phyloP scores from a whole-genome alignment of 2,888 invertebrate genomes.

The Melieria picta region DNA sequence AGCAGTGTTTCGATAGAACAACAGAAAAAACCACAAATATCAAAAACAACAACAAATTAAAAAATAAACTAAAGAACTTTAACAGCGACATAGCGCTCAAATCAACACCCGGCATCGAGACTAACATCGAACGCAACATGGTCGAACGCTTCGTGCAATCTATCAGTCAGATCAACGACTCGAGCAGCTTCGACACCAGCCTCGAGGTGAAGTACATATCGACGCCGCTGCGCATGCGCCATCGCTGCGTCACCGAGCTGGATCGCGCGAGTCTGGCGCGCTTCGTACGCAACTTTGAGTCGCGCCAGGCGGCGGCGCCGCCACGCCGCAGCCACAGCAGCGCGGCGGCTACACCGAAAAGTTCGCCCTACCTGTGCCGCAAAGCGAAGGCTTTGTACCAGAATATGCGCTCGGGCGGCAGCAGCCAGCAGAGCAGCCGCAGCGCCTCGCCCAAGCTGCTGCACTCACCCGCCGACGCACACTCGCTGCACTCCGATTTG shows the following conservation, averaged over 20 bases:
- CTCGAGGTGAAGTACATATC: conserved; percentile 62
- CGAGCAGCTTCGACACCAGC: conserved; percentile 64
- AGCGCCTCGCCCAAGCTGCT: conserved; percentile 14
- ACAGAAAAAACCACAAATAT: not conserved
- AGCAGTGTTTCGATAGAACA: too few species aligned
- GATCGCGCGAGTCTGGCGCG: conserved; percentile 59
- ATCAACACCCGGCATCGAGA: not conserved
- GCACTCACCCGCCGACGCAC: conserved; percentile 10
- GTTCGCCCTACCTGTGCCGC: conserved; percentile 52
- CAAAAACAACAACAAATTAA: conserved; percentile 3
- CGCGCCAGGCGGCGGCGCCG: conserved; percentile 45
- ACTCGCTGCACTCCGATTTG: conserved; percentile 22
- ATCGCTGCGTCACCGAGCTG: conserved; percentile 60
- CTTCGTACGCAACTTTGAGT: conserved; percentile 61
- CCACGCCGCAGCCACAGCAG: conserved; percentile 34
- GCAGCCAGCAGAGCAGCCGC: conserved; percentile 33
- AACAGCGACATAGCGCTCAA: too few species aligned
- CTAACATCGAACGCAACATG: conserved; percentile 50
- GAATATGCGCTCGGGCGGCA: conserved; percentile 40
- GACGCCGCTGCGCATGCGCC: conserved; percentile 50
- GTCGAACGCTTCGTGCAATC: conserved; percentile 63
- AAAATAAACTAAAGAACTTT: not conserved
- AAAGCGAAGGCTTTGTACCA: conserved; percentile 53
- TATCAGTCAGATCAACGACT: conserved; percentile 62
- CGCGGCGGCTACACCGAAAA: conserved; percentile 49